Evolutionary conservation across 2,113 vertebrate genomes (phyloP).

Genomic region (Canis aureus): DNA sequence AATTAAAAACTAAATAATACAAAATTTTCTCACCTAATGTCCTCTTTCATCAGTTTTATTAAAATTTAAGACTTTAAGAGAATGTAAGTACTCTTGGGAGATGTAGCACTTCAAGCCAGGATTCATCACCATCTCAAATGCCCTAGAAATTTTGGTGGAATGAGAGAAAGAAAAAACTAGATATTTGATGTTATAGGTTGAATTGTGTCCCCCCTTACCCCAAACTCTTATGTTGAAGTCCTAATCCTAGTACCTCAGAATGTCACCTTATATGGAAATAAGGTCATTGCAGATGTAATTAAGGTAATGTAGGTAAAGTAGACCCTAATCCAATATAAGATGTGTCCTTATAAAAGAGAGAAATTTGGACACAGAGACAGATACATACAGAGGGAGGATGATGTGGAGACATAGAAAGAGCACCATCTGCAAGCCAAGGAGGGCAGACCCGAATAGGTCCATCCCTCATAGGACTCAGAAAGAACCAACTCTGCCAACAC

Average conservation of each 20-base stretch:
- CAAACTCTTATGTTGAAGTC: not conserved
- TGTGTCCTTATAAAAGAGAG: not conserved
- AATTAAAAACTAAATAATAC: not conserved
- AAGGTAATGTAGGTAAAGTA: not conserved
- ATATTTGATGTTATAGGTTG: not conserved
- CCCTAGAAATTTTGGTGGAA: not conserved
- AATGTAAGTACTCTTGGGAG: not conserved
- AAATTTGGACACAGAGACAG: not conserved
- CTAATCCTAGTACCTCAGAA: not conserved
- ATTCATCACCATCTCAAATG: not conserved
- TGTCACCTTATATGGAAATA: not conserved
- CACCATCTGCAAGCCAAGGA: not conserved
- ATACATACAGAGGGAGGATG: not conserved
- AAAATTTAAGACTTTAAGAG: conserved; percentile 23
- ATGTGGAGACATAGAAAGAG: not conserved
- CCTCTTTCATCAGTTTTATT: not conserved
- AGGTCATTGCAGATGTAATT: not conserved
- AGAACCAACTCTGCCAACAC: not conserved
- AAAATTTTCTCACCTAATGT: not conserved
- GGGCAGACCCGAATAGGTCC: not conserved
- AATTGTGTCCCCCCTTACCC: not conserved
- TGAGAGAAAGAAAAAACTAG: not conserved
- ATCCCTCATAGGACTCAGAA: not conserved
- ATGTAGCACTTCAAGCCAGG: not conserved
- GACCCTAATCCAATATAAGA: not conserved